Base-by-base conservation (phyloP, 2,888 invertebrate species). In the Baronia brevicornis region DNA sequence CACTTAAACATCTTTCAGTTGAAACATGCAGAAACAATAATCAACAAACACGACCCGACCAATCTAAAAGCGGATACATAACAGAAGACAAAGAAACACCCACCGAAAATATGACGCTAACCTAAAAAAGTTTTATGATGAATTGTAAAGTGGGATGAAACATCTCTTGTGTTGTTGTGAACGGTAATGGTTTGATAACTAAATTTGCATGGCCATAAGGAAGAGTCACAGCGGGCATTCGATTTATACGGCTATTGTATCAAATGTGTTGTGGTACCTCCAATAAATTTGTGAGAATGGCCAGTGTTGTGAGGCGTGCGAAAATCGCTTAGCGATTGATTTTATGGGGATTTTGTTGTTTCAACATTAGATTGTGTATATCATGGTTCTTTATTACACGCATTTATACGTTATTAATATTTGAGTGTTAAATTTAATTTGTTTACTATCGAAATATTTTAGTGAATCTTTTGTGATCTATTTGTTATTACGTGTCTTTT, bases 201-300 rank as follows among this genome's bases (percentile, higher is more conserved):
- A 26, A 59, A 54, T 61, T 58, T 51, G 40, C 50, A 54, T 44
- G 42, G 43, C 48, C 48, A 65, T 66, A 57, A 68, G 66, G 67
- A 69, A 70, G 57, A 39, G 31, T 36, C 27, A 15, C 22, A 24
- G 14, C 44, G 46, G 41, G 44, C 40, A 46, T 44, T 7, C 13
- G 3, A 51, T 59, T 50, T 29, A 24, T 11, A 15, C 6, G 9
- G 17, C 48, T 48, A 46, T 50, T 48, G 45, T 48, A 52, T 48
- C 46, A 48, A 54, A 51, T 48, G 44, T 48, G 44, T 33, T 38
- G 28, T 36, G 30, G 28, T 38, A 40, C 38, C 39, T 43, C 43
- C 47, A 50, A 54, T 51, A 53, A 53, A 54, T 51, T 49, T 47
- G 46, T 41, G 30, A 36, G 19, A 36, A 41, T 42, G 31, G 33